These are phyloP conservation scores for Microcebus lehilahytsara DNA, from an alignment of 2,113 vertebrate species.

Conservation along the genomic window DNA sequence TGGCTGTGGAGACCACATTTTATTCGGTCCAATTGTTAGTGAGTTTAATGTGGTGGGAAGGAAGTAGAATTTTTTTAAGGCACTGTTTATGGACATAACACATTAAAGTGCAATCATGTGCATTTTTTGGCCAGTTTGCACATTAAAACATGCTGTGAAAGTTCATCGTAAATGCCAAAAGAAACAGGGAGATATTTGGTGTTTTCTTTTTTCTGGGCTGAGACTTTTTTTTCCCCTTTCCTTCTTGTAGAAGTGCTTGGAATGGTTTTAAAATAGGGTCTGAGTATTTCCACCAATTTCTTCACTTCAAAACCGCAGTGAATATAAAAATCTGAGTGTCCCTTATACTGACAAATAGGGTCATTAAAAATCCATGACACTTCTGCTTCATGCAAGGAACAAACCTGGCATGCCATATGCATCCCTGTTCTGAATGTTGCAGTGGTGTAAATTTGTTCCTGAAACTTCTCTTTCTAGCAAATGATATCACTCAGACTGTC, in stretches of 20 bases:
- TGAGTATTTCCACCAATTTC: slow-evolving; percentile 25
- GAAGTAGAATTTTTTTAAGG: slow-evolving; percentile 46
- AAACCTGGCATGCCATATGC: too few species aligned
- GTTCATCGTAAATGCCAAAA: slow-evolving; percentile 54
- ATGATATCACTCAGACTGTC: neutral
- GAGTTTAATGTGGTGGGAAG: slow-evolving; percentile 51
- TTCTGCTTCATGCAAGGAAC: neutral
- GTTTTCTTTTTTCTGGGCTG: slow-evolving; percentile 60
- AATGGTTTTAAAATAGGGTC: slow-evolving; percentile 13
- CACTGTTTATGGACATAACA: slow-evolving; percentile 61
- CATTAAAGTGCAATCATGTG: slow-evolving; percentile 68
- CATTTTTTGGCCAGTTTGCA: slow-evolving; percentile 48
- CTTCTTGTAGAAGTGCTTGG: slow-evolving; percentile 32
- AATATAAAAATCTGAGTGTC: neutral
- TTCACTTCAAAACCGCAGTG: slow-evolving; percentile 43
- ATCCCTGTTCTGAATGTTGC: neutral
- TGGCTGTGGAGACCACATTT: neutral
- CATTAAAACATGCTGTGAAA: slow-evolving; percentile 55
- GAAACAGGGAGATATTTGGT: slow-evolving; percentile 16
- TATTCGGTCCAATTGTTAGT: neutral
- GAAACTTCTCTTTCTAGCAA: slow-evolving; percentile 12
- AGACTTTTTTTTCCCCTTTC: neutral
- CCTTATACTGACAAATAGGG: neutral
- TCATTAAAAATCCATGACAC: slow-evolving; percentile 20
- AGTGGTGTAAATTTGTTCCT: neutral